Conservation (phyloP, 2,888 invertebrate species). For the Sarcophaga variegata region DNA sequence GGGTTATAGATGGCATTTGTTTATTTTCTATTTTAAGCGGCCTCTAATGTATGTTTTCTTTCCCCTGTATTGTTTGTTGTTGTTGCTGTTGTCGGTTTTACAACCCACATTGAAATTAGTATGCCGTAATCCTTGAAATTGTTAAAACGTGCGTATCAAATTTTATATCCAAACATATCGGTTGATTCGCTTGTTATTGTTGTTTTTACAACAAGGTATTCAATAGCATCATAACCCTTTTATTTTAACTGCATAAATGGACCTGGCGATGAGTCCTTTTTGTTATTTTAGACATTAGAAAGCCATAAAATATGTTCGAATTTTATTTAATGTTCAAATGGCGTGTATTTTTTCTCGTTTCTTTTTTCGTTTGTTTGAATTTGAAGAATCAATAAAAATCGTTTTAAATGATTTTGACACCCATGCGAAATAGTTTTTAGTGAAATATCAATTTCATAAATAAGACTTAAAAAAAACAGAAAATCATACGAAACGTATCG, state of each 20-base stretch:
- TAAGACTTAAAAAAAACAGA: conserved; percentile 44
- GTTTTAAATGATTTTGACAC: conserved; percentile 60
- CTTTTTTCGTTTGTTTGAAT: background rate
- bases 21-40: conserved; percentile 51
- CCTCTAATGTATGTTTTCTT: conserved; percentile 27
- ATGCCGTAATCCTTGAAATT: conserved; percentile 64
- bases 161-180: conserved; percentile 53
- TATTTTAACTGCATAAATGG: conserved; percentile 34
- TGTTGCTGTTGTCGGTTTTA: conserved; percentile 21
- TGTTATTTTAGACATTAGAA: conserved; percentile 44
- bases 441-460: conserved; percentile 66
- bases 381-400: conserved; percentile 56
- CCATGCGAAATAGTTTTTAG: conserved; percentile 62
- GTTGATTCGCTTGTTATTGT: conserved; percentile 11
- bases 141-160: conserved; percentile 66
- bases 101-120: conserved; percentile 50
- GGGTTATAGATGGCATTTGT: conserved; percentile 41
- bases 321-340: conserved; percentile 44
- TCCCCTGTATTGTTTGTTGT: background rate
- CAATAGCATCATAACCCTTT: conserved; percentile 47
- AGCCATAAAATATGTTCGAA: conserved; percentile 61
- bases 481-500: background rate
- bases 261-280: background rate
- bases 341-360: background rate
- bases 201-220: conserved; percentile 49